phyloP scores from a whole-genome alignment of 2,888 invertebrate species.

The Bombyx huttoni region DNA sequence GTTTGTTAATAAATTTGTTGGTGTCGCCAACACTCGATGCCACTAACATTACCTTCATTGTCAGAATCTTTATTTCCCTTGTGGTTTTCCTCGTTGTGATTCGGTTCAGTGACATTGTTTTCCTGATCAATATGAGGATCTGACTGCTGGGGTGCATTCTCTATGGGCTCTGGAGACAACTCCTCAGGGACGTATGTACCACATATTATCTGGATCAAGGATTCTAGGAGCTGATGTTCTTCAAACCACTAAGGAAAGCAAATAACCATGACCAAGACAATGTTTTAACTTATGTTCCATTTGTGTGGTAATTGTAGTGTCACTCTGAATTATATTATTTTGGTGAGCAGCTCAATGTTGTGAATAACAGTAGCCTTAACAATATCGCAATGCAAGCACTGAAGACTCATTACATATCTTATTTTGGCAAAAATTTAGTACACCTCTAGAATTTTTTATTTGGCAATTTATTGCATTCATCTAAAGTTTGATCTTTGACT shows the following conservation, averaged over 20 bases:
- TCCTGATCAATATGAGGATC: constrained; percentile 20
- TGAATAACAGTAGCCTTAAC: no score
- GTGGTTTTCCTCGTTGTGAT: constrained; percentile 8
- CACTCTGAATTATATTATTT: no score
- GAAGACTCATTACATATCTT: no score
- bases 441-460: no score
- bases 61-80: background rate
- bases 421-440: no score
- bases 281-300: no score
- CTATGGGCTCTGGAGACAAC: constrained; percentile 4
- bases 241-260: constrained; percentile 83
- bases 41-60: background rate
- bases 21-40: background rate
- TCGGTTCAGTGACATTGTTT: constrained; percentile 17
- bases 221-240: constrained; percentile 88
- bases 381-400: no score
- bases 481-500: no score
- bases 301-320: no score
- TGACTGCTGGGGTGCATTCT: background rate
- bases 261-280: background rate
- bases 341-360: no score
- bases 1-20: no score
- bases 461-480: no score
- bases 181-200: constrained; percentile 48
- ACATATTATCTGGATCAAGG: constrained; percentile 76